These are phyloP conservation scores for Drepana falcataria DNA, from an alignment of 2,888 invertebrate genomes.

Conservation along the genomic window DNA sequence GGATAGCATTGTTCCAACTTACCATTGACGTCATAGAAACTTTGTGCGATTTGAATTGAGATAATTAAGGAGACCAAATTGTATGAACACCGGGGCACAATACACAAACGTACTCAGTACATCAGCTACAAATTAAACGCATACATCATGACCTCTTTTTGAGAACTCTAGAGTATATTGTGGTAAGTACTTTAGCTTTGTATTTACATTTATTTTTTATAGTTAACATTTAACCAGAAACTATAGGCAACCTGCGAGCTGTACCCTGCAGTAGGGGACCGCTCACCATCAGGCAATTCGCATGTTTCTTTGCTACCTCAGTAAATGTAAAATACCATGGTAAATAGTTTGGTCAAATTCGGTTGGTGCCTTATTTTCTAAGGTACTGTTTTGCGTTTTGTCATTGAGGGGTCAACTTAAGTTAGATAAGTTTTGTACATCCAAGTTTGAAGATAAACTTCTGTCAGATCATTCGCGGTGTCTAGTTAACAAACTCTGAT, in stretches of 20 bases:
- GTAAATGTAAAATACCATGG: no score
- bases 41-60: conserved; percentile 21
- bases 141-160: no score
- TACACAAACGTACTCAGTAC: neutral
- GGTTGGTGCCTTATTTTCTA: neutral
- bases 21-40: conserved; percentile 6
- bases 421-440: conserved; percentile 31
- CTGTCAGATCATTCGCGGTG: conserved; percentile 30
- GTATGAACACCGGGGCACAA: conserved; percentile 11
- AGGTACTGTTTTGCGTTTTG: neutral
- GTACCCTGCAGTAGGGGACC: no score
- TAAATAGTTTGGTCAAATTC: no score
- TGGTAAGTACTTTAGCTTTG: no score
- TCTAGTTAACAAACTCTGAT: conserved; percentile 37
- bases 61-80: conserved; percentile 31
- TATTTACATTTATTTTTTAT: no score
- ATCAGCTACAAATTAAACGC: neutral
- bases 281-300: no score
- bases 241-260: no score
- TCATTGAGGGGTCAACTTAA: conserved; percentile 22
- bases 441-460: conserved; percentile 36
- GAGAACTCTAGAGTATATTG: no score
- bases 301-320: no score
- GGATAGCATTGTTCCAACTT: conserved; percentile 2
- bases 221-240: no score